Conservation (phyloP, 2,113 vertebrate species). For the Microtus richardsoni region DNA sequence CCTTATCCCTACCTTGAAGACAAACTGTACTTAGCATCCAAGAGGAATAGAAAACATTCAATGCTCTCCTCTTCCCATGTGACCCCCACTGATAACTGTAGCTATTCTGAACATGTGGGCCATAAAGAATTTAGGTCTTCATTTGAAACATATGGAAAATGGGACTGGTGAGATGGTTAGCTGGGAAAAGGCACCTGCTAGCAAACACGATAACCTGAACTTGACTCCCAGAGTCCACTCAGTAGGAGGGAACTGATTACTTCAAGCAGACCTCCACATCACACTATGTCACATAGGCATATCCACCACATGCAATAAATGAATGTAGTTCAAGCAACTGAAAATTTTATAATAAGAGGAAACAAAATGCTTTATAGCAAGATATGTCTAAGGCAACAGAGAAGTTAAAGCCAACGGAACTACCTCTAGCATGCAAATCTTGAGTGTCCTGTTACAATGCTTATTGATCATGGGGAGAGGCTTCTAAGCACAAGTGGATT, state of each 20-base stretch:
- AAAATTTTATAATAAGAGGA: not conserved
- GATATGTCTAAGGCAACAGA: not conserved
- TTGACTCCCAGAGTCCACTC: not conserved
- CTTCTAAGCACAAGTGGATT: constrained; percentile 46
- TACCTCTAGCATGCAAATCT: not conserved
- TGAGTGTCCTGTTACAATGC: constrained; percentile 28
- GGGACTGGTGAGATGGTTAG: not conserved
- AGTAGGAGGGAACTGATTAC: too few species aligned
- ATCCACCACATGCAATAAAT: not conserved
- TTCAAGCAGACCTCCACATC: not conserved
- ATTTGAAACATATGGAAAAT: not conserved
- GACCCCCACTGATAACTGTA: not conserved
- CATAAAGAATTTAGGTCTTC: not conserved
- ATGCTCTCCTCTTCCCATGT: fast-evolving
- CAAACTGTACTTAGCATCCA: not conserved
- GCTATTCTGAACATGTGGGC: not conserved
- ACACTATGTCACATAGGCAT: not conserved
- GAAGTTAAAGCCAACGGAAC: not conserved
- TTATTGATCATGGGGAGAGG: constrained; percentile 57
- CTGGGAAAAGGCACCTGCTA: not conserved
- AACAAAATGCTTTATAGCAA: constrained; percentile 27
- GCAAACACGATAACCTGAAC: not conserved
- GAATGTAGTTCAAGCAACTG: not conserved
- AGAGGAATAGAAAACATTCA: not conserved
- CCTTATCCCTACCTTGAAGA: not conserved